Evolutionary conservation across 1,140 invertebrate species (phyloP).

Genomic region (Drosophila kikkawai): DNA sequence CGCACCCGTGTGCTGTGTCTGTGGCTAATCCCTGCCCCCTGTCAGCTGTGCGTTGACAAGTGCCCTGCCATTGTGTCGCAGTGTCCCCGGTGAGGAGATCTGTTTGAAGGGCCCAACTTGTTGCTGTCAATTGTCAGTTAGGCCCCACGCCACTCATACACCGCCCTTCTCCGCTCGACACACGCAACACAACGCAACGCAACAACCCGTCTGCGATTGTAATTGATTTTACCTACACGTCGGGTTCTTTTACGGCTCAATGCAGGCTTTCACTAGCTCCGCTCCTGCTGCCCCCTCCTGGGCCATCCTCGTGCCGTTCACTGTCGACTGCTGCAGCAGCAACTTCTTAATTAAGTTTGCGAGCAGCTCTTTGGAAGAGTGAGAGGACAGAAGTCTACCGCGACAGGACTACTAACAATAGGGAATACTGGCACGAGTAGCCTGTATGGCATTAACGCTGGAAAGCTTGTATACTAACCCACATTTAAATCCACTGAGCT

Average conservation of each 20-base stretch:
- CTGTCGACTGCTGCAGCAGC: conserved; percentile 51
- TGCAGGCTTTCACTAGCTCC: conserved; percentile 42
- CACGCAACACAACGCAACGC: conserved; percentile 20
- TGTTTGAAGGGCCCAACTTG: conserved; percentile 61
- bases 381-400: background rate
- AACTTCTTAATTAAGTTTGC: conserved; percentile 80
- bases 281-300: background rate
- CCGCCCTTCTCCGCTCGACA: background rate
- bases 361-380: conserved; percentile 50
- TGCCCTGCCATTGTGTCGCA: conserved; percentile 49
- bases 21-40: conserved; percentile 47
- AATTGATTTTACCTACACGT: conserved; percentile 79
- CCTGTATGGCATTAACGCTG: background rate
- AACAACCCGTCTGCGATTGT: conserved; percentile 51
- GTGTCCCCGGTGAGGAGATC: conserved; percentile 16
- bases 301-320: conserved; percentile 9
- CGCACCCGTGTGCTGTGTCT: conserved; percentile 17
- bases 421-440: conserved; percentile 11
- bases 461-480: background rate
- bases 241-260: conserved; percentile 47
- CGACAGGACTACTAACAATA: conserved; percentile 18
- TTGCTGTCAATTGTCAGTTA: conserved; percentile 75
- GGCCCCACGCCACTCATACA: conserved; percentile 27
- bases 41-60: conserved; percentile 49
- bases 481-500: background rate